Conservation (phyloP, 2,797 vertebrate species). For the Bradypodion pumilum region DNA sequence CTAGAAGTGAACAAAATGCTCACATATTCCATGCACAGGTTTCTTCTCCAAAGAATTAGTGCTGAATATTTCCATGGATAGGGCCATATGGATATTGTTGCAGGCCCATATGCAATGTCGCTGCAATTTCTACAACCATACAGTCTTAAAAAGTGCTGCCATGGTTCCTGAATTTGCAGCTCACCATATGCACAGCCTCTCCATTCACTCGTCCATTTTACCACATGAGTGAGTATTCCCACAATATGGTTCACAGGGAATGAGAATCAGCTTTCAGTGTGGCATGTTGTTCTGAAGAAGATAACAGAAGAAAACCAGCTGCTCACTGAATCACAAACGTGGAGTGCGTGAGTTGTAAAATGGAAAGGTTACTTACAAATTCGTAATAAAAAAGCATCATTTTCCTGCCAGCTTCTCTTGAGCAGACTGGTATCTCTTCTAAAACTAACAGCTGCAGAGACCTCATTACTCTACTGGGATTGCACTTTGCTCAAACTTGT, state of each 20-base stretch:
- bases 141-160: background rate
- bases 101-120: background rate
- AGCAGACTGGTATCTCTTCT: background rate
- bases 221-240: background rate
- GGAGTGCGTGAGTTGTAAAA: background rate
- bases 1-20: background rate
- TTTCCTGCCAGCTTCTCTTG: background rate
- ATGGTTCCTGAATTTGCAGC: background rate
- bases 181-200: background rate
- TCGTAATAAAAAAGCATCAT: conserved; percentile 1
- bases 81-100: background rate
- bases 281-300: background rate
- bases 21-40: background rate
- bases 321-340: background rate
- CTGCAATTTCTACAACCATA: background rate
- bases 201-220: too few relatives aligned
- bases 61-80: background rate
- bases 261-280: background rate
- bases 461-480: accelerated
- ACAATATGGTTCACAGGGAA: too few relatives aligned
- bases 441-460: conserved; percentile 22
- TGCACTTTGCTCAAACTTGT: conserved; percentile 3
- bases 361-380: background rate
- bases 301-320: background rate
- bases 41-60: background rate